Evolutionary conservation across 2,113 vertebrate species (phyloP), one percentile per base, ranked within the genome.

Genomic region (Zootoca vivipara): DNA sequence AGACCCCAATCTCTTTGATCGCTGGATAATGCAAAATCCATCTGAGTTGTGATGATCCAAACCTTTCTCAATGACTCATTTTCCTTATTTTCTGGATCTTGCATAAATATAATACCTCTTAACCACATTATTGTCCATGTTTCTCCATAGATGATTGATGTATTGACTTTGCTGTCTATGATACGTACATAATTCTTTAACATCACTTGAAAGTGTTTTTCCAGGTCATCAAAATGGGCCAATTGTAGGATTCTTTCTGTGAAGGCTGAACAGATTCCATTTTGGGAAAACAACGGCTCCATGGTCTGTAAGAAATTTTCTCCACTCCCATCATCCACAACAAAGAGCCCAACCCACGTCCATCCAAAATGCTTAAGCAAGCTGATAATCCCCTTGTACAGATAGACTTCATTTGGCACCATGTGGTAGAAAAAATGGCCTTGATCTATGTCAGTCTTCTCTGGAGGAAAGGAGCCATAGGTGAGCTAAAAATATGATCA

Each of bases 191-290:
- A 46, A 46, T 46, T 46, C 7, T 8, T 46, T 46, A 8, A 46
- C 9, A 46, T 8, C 42, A 46, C 9, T 7, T 46, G 7, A 46
- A 46, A 46, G 42, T 8, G 42, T 46, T 46, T 28, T 3, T 33
- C 5, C 1, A 72, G 1, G 7, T 15, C 42, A 5, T 72, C 15
- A 9, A 24, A 15, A 22, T 12, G 4, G 33, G n/a, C 13, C 15
- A 5, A 5, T 24, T 46, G 26, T 46, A 28, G 65, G 35, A 75
- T 58, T 62, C 52, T 85, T 65, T 38, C 33, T 42, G 74, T 40
- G 28, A 85, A 75, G 33, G 72, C 83, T 77, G 72, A 40, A 77
- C 83, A 85, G 22, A 85, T 85, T 28, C 15, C 24, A 73, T 85
- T 38, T 46, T 62, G n/a, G 12, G 56, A 13, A 35, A 74, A 26